Evolutionary conservation across 2,888 invertebrate genomes (phyloP), one percentile per base, ranked within the genome.

Genomic region (Spodoptera picta): DNA sequence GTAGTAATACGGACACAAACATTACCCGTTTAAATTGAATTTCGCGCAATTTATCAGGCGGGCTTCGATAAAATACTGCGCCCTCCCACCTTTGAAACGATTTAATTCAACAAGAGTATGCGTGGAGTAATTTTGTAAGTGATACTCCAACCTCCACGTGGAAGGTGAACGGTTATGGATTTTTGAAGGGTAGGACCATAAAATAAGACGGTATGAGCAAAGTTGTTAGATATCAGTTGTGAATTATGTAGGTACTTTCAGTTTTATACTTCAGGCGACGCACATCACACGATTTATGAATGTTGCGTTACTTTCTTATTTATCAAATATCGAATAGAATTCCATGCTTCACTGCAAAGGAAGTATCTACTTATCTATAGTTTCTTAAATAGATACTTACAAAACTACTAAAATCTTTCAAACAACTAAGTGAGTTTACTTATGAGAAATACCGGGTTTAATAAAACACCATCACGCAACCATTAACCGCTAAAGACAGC

Each of bases 1-100:
- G 86, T 85, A 85, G 90, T 92, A 91, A 92, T 92, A 91, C 90
- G 91, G 90, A 87, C 90, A 90, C 91, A 92, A 92, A 92, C 91
- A 92, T 92, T 92, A 90, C 91, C 92, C 91, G 92, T 93, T 92
- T 92, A 92, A 92, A 93, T 93, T 92, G 92, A 92, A 93, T 92
- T 91, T 92, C 83, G 83, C 73, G 86, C 92, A 91, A 93, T 93
- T 92, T 92, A 93, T 92, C 91, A 91, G 86, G 62, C 81, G 81
- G 71, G 79, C 79, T 82, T 85, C 85, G 89, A 89, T 92, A 92
- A 92, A 91, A 92, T 90, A 90, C 84, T 79, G 77, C 69, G 77
- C 82, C 83, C 76, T 80, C 79, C 75, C 79, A 82, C 83, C 82
- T 83, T 36, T 82, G 74, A 80, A 87, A 88, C 86, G 85, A 86